Evolutionary conservation across 2,113 vertebrate genomes (phyloP).

Genomic region (Dinomys branickii): DNA sequence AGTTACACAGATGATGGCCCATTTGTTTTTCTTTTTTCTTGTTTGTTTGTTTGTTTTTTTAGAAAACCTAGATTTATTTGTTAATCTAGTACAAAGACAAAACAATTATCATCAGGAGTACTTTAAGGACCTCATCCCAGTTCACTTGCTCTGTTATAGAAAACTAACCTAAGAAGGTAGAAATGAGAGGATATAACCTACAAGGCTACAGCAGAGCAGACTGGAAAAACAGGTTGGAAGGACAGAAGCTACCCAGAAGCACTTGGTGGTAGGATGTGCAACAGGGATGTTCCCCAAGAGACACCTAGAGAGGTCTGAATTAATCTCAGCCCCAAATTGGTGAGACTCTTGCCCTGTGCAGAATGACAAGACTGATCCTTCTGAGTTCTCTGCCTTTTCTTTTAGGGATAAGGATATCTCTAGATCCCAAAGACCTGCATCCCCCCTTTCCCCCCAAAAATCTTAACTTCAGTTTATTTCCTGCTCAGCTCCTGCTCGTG

Average conservation of each 20-base stretch:
- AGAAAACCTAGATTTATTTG: slow-evolving; percentile 89
- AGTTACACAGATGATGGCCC: too few relatives aligned
- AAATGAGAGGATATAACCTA: slow-evolving; percentile 28
- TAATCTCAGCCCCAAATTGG: slow-evolving; percentile 20
- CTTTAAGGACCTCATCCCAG: slow-evolving; percentile 53
- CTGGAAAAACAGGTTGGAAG: not conserved
- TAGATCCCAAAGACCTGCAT: not conserved
- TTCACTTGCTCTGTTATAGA: slow-evolving; percentile 68
- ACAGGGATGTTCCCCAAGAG: slow-evolving; percentile 7
- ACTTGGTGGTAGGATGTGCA: not conserved
- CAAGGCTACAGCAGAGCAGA: not conserved
- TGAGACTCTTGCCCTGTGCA: not conserved
- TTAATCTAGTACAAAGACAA: slow-evolving; percentile 85
- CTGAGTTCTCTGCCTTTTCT: not conserved
- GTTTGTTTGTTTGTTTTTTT: too few relatives aligned
- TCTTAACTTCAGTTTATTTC: not conserved
- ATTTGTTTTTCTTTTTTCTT: too few relatives aligned
- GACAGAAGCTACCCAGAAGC: slow-evolving; percentile 55
- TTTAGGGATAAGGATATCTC: not conserved
- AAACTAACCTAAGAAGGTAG: slow-evolving; percentile 62
- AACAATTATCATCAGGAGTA: slow-evolving; percentile 66
- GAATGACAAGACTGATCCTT: not conserved
- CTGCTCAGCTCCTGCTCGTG: not conserved
- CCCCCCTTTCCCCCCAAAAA: not conserved
- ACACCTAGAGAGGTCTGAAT: slow-evolving; percentile 45